Evolutionary conservation across 2,888 invertebrate species (phyloP).

Genomic region (Idaea biselata): DNA sequence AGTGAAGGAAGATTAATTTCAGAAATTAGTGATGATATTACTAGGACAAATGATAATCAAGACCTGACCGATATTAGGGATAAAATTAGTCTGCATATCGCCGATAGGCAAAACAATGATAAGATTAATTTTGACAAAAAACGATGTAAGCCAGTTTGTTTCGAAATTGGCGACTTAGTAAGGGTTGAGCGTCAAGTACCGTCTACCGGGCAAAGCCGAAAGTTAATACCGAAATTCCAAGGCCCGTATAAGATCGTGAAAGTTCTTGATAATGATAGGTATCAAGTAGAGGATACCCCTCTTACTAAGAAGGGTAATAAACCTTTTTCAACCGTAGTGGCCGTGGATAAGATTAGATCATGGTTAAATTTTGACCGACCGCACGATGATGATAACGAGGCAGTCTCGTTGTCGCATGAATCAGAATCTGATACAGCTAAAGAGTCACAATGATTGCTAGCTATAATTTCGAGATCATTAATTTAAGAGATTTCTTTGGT

Average conservation of each 20-base stretch:
- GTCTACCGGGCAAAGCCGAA: not conserved
- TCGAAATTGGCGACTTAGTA: not conserved
- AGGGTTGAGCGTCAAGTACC: not conserved
- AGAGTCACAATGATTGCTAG: no score
- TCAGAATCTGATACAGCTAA: no score
- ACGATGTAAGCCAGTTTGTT: not conserved
- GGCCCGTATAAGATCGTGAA: not conserved
- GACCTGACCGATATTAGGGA: not conserved
- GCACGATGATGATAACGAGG: no score
- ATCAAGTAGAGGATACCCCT: not conserved
- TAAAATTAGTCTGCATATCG: not conserved
- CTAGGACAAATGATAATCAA: not conserved
- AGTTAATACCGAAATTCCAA: not conserved
- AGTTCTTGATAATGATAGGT: not conserved
- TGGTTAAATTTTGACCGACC: not conserved
- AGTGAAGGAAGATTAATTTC: not conserved
- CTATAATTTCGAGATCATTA: no score
- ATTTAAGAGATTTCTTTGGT: no score
- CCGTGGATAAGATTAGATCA: not conserved
- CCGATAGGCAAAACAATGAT: not conserved
- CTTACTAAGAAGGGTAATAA: not conserved
- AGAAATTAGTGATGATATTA: not conserved
- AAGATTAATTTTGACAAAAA: not conserved
- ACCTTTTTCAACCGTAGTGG: not conserved
- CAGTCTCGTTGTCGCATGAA: no score